Evolutionary conservation across 2,888 invertebrate species (phyloP).

Genomic region (Drosophila birchii): DNA sequence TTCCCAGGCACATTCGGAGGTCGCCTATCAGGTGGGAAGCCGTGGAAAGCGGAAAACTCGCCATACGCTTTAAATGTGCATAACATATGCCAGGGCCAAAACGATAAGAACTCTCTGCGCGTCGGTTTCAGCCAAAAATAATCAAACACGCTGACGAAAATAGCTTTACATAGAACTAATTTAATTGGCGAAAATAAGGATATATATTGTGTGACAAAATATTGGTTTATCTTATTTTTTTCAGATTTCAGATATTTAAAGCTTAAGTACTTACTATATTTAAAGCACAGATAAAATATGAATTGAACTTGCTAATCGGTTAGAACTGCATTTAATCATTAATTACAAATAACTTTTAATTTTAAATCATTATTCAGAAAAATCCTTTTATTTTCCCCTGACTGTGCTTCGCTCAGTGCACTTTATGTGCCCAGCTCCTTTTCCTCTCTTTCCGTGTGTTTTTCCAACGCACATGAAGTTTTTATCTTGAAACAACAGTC

Average conservation of each 20-base stretch:
- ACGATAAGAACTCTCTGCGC: slow-evolving; percentile 59
- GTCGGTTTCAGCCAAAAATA: slow-evolving; percentile 36
- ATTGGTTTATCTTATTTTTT: no score
- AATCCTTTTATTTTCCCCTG: neutral
- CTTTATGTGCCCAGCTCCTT: slow-evolving; percentile 12
- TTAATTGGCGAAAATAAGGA: neutral
- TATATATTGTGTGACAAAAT: neutral
- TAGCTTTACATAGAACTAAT: neutral
- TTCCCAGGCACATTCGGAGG: slow-evolving; percentile 56
- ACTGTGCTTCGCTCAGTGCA: slow-evolving; percentile 7
- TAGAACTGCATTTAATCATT: neutral
- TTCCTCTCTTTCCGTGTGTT: slow-evolving; percentile 52
- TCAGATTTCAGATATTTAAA: fast-evolving
- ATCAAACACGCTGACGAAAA: slow-evolving; percentile 15
- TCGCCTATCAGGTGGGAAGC: slow-evolving; percentile 60
- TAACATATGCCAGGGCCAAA: slow-evolving; percentile 81
- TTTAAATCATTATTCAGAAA: neutral
- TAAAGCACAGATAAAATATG: no score
- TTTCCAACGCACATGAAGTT: slow-evolving; percentile 76
- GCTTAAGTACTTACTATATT: neutral
- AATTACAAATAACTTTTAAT: no score
- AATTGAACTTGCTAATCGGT: no score
- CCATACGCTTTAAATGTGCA: slow-evolving; percentile 83
- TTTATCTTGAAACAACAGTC: slow-evolving; percentile 81
- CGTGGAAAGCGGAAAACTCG: slow-evolving; percentile 67